Conservation (phyloP, 2,888 invertebrate genomes). For the Tanypteryx hageni region DNA sequence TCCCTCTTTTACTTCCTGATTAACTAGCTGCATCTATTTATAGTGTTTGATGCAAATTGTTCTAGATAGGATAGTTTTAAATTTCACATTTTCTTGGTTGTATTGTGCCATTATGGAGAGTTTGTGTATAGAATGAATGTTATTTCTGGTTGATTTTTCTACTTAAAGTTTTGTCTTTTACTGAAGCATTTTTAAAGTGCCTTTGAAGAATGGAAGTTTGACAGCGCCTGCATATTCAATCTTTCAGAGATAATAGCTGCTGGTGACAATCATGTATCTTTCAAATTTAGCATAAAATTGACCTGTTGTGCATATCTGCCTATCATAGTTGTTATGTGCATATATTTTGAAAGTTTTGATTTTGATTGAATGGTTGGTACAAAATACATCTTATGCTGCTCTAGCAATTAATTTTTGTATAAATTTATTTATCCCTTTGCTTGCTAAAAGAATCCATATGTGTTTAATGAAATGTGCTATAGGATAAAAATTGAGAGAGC, state of each 20-base stretch:
- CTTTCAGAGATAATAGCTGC: slow-evolving; percentile 5
- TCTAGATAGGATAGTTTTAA: background rate
- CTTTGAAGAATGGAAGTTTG: slow-evolving; percentile 45
- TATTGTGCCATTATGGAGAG: background rate
- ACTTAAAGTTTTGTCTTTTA: background rate
- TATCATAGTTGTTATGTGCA: background rate
- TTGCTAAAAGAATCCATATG: too few relatives aligned
- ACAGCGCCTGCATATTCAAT: background rate
- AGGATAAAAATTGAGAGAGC: too few relatives aligned
- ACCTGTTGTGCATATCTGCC: slow-evolving; percentile 10
- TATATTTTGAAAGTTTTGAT: background rate
- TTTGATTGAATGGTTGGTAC: slow-evolving; percentile 10
- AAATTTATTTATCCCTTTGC: background rate
- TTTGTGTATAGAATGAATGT: background rate
- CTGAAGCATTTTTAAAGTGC: slow-evolving; percentile 25
- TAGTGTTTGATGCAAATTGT: background rate
- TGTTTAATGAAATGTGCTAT: too few relatives aligned
- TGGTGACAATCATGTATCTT: slow-evolving; percentile 36
- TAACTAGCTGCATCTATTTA: background rate
- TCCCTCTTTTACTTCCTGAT: background rate
- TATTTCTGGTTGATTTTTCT: background rate
- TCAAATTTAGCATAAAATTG: background rate
- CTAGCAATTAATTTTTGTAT: background rate
- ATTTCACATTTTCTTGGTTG: background rate
- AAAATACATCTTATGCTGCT: slow-evolving; percentile 49